These are phyloP conservation scores for Glaucopsyche alexis DNA, from an alignment of 2,888 invertebrate genomes.

Conservation along the genomic window DNA sequence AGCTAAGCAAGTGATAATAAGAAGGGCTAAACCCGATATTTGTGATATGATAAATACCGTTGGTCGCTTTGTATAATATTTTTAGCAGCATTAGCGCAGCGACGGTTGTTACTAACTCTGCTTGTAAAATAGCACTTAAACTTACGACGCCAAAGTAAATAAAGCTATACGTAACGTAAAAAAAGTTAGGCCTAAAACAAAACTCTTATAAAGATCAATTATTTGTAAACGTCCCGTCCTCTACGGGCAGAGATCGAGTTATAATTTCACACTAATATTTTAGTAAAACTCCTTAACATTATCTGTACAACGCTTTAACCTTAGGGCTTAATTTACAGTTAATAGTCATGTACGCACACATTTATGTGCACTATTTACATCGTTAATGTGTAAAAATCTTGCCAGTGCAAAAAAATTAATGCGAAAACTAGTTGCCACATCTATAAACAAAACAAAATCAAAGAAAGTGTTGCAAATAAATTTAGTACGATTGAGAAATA, in stretches of 20 bases:
- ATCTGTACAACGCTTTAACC: conserved; percentile 13
- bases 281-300: conserved; percentile 3
- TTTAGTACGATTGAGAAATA: conserved; percentile 30
- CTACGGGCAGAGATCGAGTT: conserved; percentile 16
- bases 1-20: too few species aligned
- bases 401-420: conserved; percentile 13
- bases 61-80: neutral
- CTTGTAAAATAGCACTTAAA: neutral
- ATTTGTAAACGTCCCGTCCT: conserved; percentile 9
- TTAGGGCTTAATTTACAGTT: conserved; percentile 25
- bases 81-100: neutral
- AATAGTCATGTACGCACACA: conserved; percentile 18
- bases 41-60: too few species aligned
- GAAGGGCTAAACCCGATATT: too few species aligned
- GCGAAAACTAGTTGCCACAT: conserved; percentile 27
- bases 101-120: neutral
- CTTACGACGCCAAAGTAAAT: conserved; percentile 9
- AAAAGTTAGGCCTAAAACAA: conserved; percentile 23
- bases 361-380: conserved; percentile 22
- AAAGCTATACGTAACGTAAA: conserved; percentile 18
- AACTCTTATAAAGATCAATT: conserved; percentile 25
- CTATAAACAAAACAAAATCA: neutral
- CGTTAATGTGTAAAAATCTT: conserved; percentile 2
- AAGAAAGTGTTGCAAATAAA: neutral
- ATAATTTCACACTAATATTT: conserved; percentile 27